Evolutionary conservation across 2,888 invertebrate genomes (phyloP).

Genomic region (Flabesymbios commensalis): DNA sequence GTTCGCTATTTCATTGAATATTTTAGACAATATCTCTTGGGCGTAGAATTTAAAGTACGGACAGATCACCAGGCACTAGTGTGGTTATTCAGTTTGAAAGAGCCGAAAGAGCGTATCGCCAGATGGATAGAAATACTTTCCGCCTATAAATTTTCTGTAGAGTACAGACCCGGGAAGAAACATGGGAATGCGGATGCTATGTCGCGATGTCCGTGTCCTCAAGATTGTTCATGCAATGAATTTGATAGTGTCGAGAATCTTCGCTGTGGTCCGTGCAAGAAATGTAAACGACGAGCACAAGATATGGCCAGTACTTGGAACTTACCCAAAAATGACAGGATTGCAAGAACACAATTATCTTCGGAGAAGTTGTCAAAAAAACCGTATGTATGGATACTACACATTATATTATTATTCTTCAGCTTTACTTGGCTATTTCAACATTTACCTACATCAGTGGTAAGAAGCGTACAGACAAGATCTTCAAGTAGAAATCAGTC

Average conservation of each 20-base stretch:
- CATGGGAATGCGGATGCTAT: conserved; percentile 31
- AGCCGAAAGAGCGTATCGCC: conserved; percentile 18
- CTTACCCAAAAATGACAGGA: too few species aligned
- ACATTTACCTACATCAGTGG: too few species aligned
- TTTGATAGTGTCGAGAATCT: background rate
- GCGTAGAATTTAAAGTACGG: conserved; percentile 17
- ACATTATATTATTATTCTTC: too few species aligned
- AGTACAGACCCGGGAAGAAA: conserved; percentile 26
- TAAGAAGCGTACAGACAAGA: too few species aligned
- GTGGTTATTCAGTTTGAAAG: conserved; percentile 19
- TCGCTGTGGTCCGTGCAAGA: background rate
- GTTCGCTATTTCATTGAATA: conserved; percentile 17
- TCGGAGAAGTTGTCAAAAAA: too few species aligned
- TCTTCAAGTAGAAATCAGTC: too few species aligned
- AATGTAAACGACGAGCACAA: background rate
- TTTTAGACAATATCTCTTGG: conserved; percentile 25
- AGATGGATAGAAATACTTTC: conserved; percentile 25
- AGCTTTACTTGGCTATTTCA: too few species aligned
- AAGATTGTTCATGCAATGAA: background rate
- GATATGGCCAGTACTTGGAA: too few species aligned
- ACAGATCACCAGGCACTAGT: conserved; percentile 25
- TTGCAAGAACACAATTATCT: too few species aligned
- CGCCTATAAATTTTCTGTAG: conserved; percentile 24
- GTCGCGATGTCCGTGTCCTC: conserved; percentile 13
- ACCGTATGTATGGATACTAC: too few species aligned